Conservation (phyloP, 2,113 vertebrate species). For the Prunella himalayana region DNA sequence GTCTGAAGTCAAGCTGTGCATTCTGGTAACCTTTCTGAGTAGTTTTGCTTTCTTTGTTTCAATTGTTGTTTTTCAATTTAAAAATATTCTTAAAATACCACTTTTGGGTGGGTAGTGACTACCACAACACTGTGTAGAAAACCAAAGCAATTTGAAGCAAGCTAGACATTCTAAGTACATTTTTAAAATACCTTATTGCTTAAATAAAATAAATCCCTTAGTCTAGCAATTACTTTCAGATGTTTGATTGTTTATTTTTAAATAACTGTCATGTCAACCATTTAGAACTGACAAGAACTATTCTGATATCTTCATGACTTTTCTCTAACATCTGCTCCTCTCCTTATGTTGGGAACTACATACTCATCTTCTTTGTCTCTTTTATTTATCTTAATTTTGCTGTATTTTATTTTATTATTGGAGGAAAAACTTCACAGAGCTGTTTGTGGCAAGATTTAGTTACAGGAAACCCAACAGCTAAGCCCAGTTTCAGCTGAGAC, state of each 20-base stretch:
- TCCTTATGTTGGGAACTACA: neutral
- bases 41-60: neutral
- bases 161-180: conserved; percentile 30
- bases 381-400: conserved; percentile 24
- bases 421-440: conserved; percentile 4
- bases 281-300: neutral
- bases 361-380: neutral
- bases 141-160: conserved; percentile 4
- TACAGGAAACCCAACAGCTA: conserved; percentile 62
- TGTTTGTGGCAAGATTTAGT: conserved; percentile 49
- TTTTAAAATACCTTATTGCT: conserved; percentile 60
- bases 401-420: conserved; percentile 35
- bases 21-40: neutral
- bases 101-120: conserved; percentile 15
- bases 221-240: conserved; percentile 55
- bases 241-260: conserved; percentile 49
- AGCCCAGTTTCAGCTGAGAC: conserved; percentile 57
- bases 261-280: neutral
- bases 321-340: neutral
- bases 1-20: neutral
- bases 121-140: neutral
- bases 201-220: conserved; percentile 54
- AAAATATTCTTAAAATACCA: conserved; percentile 27
- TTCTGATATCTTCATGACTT: neutral
- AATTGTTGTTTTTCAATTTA: neutral